Percentiles rank a stretch among this genome's conserved stretches.
These are phyloP conservation scores for Argyresthia goedartella DNA, from an alignment of 2,888 invertebrate species.

Conservation along the genomic window DNA sequence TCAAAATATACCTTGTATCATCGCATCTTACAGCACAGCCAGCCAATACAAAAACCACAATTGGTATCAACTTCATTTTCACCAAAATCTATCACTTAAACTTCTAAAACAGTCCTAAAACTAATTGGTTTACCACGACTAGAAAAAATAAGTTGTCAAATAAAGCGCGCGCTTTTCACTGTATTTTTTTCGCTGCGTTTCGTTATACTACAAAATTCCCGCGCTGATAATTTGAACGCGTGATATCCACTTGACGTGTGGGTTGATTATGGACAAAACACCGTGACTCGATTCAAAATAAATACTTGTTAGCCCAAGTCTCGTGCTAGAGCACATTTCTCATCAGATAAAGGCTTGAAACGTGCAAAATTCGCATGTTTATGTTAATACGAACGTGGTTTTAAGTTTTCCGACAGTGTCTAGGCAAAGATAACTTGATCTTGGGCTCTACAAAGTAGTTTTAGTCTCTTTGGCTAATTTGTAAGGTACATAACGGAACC, in stretches of 20 bases:
- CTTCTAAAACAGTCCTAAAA: not conserved
- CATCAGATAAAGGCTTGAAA: too few species aligned
- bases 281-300: slow-evolving; percentile 1
- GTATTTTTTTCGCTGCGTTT: not conserved
- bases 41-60: slow-evolving; percentile 10
- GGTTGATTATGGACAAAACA: slow-evolving; percentile 15
- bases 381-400: too few species aligned
- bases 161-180: not conserved
- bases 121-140: not conserved
- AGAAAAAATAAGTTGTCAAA: not conserved
- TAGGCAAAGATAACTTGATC: too few species aligned
- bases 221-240: slow-evolving; percentile 20
- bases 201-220: slow-evolving; percentile 9
- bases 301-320: too few species aligned
- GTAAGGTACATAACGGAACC: too few species aligned
- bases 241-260: slow-evolving; percentile 26
- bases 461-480: too few species aligned
- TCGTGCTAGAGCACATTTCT: too few species aligned
- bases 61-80: slow-evolving; percentile 4
- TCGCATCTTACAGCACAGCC: slow-evolving; percentile 12
- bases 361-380: too few species aligned
- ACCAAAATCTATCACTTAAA: not conserved
- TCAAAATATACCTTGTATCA: slow-evolving; percentile 10
- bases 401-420: too few species aligned
- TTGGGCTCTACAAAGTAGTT: too few species aligned